Evolutionary conservation across 2,888 invertebrate species (phyloP).

Genomic region (Osedax fenrisi): DNA sequence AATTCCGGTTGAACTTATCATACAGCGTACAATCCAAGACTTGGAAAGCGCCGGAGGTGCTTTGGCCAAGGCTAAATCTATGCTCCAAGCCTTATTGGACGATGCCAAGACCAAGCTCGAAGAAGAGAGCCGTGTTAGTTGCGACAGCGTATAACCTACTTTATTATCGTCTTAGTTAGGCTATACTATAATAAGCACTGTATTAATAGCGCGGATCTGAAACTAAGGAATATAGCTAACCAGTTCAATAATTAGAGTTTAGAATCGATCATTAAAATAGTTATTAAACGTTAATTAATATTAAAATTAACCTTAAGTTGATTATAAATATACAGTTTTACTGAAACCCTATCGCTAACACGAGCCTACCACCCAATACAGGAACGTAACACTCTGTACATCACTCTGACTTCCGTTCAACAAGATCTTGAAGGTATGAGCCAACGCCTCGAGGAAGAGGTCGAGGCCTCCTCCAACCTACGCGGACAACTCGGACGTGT

Average conservation of each 20-base stretch:
- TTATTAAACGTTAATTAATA: too few species aligned
- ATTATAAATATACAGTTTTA: too few species aligned
- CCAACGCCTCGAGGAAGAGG: slow-evolving; percentile 90
- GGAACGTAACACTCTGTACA: slow-evolving; percentile 44
- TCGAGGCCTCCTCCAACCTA: slow-evolving; percentile 85
- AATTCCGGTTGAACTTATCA: neutral
- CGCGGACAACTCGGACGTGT: slow-evolving; percentile 76
- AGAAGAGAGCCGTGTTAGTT: slow-evolving; percentile 46
- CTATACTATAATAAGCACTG: too few species aligned
- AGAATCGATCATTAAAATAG: too few species aligned
- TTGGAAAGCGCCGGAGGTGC: slow-evolving; percentile 88
- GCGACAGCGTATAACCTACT: too few species aligned
- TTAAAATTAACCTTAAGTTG: too few species aligned
- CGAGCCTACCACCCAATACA: slow-evolving; percentile 6
- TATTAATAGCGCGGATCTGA: too few species aligned
- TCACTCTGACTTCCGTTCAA: slow-evolving; percentile 43
- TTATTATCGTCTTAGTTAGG: too few species aligned
- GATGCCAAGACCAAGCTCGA: slow-evolving; percentile 47
- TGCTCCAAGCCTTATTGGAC: slow-evolving; percentile 44
- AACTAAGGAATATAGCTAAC: too few species aligned
- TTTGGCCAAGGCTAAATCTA: slow-evolving; percentile 70
- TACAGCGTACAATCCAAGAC: slow-evolving; percentile 69
- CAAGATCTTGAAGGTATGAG: slow-evolving; percentile 56
- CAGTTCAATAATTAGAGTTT: too few species aligned
- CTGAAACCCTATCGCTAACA: too few species aligned